These are phyloP conservation scores for Caenorhabditis sp. DNA, from an alignment of 2,888 invertebrate species.

Conservation along the genomic window DNA sequence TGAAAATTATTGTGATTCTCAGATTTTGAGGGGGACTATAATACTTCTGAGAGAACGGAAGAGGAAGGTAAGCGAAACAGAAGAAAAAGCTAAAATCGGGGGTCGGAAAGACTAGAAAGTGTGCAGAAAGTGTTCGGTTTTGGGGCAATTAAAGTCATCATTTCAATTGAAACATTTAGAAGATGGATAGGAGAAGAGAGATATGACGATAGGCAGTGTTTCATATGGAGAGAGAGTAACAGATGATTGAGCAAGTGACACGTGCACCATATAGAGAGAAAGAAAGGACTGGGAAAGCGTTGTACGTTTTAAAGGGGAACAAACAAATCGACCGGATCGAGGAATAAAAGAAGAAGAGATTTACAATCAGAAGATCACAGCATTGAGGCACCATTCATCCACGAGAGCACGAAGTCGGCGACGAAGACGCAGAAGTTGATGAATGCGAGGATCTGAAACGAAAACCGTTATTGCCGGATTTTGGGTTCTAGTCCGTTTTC, in stretches of 20 bases:
- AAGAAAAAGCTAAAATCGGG: conserved; percentile 15
- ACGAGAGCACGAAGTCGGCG: conserved; percentile 77
- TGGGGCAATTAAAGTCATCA: neutral
- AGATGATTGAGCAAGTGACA: conserved; percentile 28
- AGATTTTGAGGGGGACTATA: conserved; percentile 20
- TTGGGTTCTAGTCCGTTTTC: too few relatives aligned
- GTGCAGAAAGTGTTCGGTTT: conserved; percentile 45
- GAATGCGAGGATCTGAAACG: conserved; percentile 78
- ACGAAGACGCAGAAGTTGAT: conserved; percentile 78
- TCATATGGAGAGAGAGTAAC: conserved; percentile 5
- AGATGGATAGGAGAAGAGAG: conserved; percentile 23
- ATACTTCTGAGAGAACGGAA: conserved; percentile 55
- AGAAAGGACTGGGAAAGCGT: conserved; percentile 41
- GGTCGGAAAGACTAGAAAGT: conserved; percentile 54
- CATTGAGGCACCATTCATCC: conserved; percentile 79
- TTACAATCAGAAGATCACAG: conserved; percentile 64
- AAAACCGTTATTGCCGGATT: too few relatives aligned
- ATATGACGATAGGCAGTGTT: conserved; percentile 3
- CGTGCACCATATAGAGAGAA: conserved; percentile 28
- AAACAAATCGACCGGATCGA: conserved; percentile 47
- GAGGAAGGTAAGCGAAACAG: neutral
- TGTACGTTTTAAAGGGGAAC: conserved; percentile 5
- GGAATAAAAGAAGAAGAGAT: conserved; percentile 14
- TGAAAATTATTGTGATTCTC: conserved; percentile 37
- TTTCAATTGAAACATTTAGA: conserved; percentile 10